These are phyloP conservation scores for Anser brachyrhynchus DNA, from an alignment of 2,113 vertebrate genomes.

Conservation along the genomic window DNA sequence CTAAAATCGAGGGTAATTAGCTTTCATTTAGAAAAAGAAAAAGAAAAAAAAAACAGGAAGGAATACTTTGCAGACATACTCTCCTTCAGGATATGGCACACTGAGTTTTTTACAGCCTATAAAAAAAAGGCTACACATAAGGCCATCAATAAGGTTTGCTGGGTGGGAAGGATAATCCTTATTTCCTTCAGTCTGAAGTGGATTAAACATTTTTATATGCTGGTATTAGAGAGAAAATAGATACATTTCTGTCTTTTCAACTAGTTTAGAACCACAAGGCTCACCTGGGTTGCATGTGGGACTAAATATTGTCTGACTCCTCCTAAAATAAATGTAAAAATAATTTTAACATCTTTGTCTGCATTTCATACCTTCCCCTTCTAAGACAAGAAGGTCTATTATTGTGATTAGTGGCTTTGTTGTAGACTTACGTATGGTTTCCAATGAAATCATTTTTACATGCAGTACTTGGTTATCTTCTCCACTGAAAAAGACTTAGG, in stretches of 20 bases:
- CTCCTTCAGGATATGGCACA: background rate
- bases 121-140: background rate
- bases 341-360: background rate
- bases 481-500: background rate
- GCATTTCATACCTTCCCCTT: background rate
- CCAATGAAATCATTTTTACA: background rate
- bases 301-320: background rate
- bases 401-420: background rate
- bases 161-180: background rate
- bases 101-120: background rate
- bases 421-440: background rate
- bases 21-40: background rate
- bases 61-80: background rate
- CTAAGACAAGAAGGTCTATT: background rate
- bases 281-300: background rate
- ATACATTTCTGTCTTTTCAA: background rate
- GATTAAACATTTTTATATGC: background rate
- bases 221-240: background rate
- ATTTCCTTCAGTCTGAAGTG: background rate
- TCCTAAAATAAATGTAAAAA: background rate
- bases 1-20: background rate
- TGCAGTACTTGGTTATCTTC: background rate
- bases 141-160: background rate
- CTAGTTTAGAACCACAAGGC: background rate
- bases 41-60: background rate